These are phyloP conservation scores for Colletes latitarsis DNA, from an alignment of 1,140 invertebrate genomes.

Conservation along the genomic window DNA sequence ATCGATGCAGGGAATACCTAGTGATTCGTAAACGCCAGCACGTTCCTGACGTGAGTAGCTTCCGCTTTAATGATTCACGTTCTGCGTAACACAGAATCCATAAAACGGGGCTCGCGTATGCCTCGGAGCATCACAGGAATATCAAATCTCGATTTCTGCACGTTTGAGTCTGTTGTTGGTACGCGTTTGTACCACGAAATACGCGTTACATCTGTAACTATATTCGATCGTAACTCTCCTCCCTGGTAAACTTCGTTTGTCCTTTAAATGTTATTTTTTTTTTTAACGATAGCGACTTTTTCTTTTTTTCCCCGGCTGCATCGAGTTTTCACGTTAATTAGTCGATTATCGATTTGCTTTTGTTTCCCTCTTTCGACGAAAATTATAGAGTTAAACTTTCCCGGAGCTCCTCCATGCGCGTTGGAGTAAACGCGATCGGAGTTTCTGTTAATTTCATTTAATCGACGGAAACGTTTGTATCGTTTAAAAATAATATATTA, in stretches of 20 bases:
- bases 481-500: no score
- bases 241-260: background rate
- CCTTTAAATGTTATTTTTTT: background rate
- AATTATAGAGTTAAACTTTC: no score
- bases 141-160: slow-evolving; percentile 35
- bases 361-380: background rate
- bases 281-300: background rate
- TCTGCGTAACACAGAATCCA: background rate
- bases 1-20: slow-evolving; percentile 9
- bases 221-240: background rate
- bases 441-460: no score
- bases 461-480: no score
- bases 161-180: background rate
- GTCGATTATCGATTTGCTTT: background rate
- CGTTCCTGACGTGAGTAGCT: slow-evolving; percentile 7
- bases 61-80: slow-evolving; percentile 35
- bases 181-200: background rate
- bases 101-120: slow-evolving; percentile 5
- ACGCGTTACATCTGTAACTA: background rate
- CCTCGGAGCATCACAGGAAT: slow-evolving; percentile 12
- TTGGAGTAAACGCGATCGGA: no score
- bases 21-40: slow-evolving; percentile 22
- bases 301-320: background rate
- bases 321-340: background rate
- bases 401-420: no score